phyloP scores from a whole-genome alignment of 2,113 vertebrate species.

The Motacilla alba region DNA sequence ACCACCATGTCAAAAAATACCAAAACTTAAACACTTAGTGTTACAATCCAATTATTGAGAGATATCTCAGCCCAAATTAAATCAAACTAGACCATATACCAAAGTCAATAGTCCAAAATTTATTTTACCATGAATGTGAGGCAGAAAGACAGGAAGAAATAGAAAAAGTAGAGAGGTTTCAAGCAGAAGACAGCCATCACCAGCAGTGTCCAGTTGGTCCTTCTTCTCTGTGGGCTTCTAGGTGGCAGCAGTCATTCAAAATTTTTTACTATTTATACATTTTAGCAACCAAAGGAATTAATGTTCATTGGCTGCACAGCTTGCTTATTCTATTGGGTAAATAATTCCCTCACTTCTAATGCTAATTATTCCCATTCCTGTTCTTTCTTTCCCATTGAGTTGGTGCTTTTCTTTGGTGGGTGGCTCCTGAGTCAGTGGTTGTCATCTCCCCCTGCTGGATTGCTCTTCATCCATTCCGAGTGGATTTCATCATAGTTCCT shows the following conservation, averaged over 20 bases:
- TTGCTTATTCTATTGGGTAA: not conserved
- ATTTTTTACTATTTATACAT: not conserved
- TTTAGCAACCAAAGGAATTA: not conserved
- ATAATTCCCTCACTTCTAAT: not conserved
- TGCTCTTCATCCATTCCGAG: not conserved
- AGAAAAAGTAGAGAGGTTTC: not conserved
- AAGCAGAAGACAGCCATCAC: not conserved
- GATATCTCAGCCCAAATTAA: not conserved
- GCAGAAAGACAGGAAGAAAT: not conserved
- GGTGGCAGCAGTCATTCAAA: not conserved
- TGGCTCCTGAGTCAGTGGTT: not conserved
- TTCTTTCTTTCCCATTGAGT: not conserved
- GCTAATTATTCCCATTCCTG: not conserved
- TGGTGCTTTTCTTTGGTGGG: not conserved
- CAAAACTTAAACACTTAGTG: not conserved
- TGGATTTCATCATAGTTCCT: not conserved
- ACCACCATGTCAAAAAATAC: not conserved
- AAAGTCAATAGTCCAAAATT: not conserved
- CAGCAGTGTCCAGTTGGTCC: not conserved
- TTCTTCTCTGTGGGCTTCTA: not conserved
- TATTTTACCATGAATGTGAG: not conserved
- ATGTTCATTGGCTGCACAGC: too few relatives aligned
- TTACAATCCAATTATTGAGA: not conserved
- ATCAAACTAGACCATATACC: not conserved
- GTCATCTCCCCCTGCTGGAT: accelerated